phyloP scores from a whole-genome alignment of 1,140 invertebrate species.

The Ditylenchus dipsaci region DNA sequence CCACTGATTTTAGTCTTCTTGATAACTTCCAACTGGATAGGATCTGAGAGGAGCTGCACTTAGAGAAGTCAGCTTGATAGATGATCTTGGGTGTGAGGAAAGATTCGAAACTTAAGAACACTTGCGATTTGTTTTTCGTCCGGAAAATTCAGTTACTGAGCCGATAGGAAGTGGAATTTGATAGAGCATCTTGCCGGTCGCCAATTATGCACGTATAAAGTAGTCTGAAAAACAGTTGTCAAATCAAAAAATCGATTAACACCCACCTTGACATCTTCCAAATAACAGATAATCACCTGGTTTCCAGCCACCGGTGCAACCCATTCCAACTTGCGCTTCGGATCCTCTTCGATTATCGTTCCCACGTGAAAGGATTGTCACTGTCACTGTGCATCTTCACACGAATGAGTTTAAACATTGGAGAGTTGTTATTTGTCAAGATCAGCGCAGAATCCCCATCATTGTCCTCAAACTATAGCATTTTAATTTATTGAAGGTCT shows the following conservation, averaged over 20 bases:
- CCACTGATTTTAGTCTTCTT: conserved; percentile 76
- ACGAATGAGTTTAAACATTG: conserved; percentile 81
- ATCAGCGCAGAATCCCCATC: conserved; percentile 58
- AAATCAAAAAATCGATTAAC: too few species aligned
- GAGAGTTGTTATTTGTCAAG: conserved; percentile 87
- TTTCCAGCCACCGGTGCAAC: conserved; percentile 74
- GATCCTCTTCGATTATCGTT: conserved; percentile 78
- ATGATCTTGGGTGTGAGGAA: conserved; percentile 88
- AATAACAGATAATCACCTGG: conserved; percentile 83
- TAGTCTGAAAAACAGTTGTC: conserved; percentile 70
- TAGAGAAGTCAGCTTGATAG: conserved; percentile 76
- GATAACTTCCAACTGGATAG: conserved; percentile 68
- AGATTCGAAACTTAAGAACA: conserved; percentile 88
- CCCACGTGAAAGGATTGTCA: conserved; percentile 68
- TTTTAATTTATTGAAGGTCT: not conserved
- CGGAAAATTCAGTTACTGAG: conserved; percentile 76
- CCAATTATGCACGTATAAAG: conserved; percentile 76
- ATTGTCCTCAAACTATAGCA: not conserved
- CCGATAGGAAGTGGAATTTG: conserved; percentile 68
- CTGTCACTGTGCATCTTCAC: conserved; percentile 76
- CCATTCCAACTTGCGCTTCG: conserved; percentile 82
- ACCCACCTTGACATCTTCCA: conserved; percentile 83
- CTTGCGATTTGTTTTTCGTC: conserved; percentile 77
- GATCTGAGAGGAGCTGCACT: too few species aligned
- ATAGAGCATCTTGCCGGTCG: conserved; percentile 67